A percentile compares a stretch with the other conserved stretches of the same genome.
These are phyloP conservation scores for Thereva unica DNA, from an alignment of 2,888 invertebrate species.

Conservation along the genomic window DNA sequence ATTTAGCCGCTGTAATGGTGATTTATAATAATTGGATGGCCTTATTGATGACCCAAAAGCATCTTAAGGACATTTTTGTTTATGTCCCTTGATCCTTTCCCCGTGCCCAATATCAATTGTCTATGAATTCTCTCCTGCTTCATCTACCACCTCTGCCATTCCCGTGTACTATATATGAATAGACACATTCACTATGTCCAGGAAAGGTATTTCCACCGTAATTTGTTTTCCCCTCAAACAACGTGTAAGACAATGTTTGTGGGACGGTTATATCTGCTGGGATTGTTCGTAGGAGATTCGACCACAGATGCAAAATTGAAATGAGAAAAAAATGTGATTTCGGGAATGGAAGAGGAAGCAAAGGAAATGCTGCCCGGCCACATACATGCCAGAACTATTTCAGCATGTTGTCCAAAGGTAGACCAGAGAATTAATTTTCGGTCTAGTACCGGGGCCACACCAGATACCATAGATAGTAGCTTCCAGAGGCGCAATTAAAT, in stretches of 20 bases:
- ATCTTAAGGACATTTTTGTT: slow-evolving; percentile 42
- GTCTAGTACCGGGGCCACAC: slow-evolving; percentile 30
- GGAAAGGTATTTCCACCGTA: slow-evolving; percentile 33
- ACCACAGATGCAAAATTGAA: slow-evolving; percentile 34
- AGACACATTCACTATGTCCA: background rate
- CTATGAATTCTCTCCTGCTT: slow-evolving; percentile 7
- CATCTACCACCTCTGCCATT: no score
- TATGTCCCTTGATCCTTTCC: slow-evolving; percentile 33
- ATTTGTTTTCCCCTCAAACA: slow-evolving; percentile 31
- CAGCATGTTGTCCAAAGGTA: slow-evolving; percentile 39
- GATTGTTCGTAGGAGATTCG: slow-evolving; percentile 26
- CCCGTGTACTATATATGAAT: no score
- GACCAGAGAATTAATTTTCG: slow-evolving; percentile 41
- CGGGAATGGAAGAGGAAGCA: slow-evolving; percentile 14
- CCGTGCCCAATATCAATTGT: slow-evolving; percentile 30
- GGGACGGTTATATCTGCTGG: slow-evolving; percentile 3
- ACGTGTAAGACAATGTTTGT: slow-evolving; percentile 29
- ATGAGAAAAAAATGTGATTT: slow-evolving; percentile 34
- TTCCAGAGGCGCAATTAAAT: slow-evolving; percentile 34
- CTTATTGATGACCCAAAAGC: slow-evolving; percentile 42
- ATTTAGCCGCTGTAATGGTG: slow-evolving; percentile 41
- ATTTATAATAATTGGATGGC: slow-evolving; percentile 43
- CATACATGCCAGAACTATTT: slow-evolving; percentile 37
- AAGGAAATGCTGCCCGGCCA: slow-evolving; percentile 23
- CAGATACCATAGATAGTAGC: slow-evolving; percentile 1